Base-by-base conservation (phyloP, 2,888 invertebrate species). In the Aporophyla nigra region DNA sequence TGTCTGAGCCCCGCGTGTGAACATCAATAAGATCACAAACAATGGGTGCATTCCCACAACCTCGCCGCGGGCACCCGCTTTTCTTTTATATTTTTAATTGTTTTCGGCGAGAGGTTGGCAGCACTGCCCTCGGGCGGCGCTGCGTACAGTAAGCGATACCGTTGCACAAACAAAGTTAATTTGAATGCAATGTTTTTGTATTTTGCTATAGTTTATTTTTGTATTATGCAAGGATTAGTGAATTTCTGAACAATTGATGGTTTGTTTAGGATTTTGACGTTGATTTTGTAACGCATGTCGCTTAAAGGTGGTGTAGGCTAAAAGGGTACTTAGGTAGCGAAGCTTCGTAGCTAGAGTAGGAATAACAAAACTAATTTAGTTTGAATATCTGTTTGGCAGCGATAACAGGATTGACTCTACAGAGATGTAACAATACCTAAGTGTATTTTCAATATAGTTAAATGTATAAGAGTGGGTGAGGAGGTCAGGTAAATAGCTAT, bases 101-200 rank as follows among this genome's bases (percentile, higher is more conserved):
- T 96, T 96, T 94, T 94, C 89, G 90, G 93, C 90, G 89, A 90
- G 93, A 95, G 95, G 95, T 91, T 92, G 93, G 92, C 92, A 90
- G 93, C 88, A 87, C 89, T 88, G 94, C 95, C 96, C 92, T 87
- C 91, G 90, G 95, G 95, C 93, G 93, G 83, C 63, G 71, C 76
- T 85, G 79, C 80, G 85, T 73, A 87, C 89, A 83, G 89, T 89
- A 90, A 92, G 83, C 89, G 90, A 90, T 91, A 90, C 91, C 90
- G 89, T 90, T 90, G 87, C 90, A 88, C 88, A 91, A 92, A 91
- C 88, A 92, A 86, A 77, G 83, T 84, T 90, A 82, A 89, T 91
- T 88, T 86, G 79, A 87, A 89, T 82, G 80, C 77, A 88, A 85
- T 90, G 85, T 89, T 90, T 88, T 91, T 86, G 70, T 84, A 86